Percentiles rank a stretch among this genome's conserved stretches.
Evolutionary conservation across 2,113 vertebrate genomes (phyloP).

Genomic region (Fulmarus glacialis): DNA sequence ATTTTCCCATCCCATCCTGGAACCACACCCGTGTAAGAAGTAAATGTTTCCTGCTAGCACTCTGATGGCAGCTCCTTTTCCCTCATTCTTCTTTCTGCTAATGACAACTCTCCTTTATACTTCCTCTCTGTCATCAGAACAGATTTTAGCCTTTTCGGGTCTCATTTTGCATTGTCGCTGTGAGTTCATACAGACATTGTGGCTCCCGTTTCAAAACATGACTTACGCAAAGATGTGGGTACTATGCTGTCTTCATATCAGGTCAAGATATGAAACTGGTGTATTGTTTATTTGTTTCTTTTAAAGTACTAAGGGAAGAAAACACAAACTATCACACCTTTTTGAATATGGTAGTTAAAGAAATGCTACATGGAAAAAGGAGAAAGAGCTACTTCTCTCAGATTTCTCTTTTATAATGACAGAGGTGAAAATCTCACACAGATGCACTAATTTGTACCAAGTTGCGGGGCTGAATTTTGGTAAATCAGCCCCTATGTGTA

Average conservation of each 20-base stretch:
- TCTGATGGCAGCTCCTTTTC: background rate
- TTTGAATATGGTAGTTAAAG: background rate
- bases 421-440: background rate
- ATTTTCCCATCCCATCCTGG: background rate
- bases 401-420: background rate
- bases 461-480: background rate
- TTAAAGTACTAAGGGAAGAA: background rate
- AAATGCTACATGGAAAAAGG: background rate
- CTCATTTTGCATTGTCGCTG: background rate
- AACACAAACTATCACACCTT: background rate
- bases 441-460: background rate
- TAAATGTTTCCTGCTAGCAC: background rate
- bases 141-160: background rate
- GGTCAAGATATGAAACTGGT: background rate
- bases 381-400: background rate
- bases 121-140: background rate
- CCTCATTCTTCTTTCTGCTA: background rate
- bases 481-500: background rate
- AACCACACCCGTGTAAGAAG: background rate
- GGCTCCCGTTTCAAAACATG: background rate
- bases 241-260: background rate
- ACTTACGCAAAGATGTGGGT: background rate
- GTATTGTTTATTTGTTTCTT: background rate
- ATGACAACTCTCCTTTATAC: background rate
- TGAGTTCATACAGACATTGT: background rate